phyloP scores from a whole-genome alignment of 30 jellyfish, hydroid and myxozoan species.

The Aurelia sp. region DNA sequence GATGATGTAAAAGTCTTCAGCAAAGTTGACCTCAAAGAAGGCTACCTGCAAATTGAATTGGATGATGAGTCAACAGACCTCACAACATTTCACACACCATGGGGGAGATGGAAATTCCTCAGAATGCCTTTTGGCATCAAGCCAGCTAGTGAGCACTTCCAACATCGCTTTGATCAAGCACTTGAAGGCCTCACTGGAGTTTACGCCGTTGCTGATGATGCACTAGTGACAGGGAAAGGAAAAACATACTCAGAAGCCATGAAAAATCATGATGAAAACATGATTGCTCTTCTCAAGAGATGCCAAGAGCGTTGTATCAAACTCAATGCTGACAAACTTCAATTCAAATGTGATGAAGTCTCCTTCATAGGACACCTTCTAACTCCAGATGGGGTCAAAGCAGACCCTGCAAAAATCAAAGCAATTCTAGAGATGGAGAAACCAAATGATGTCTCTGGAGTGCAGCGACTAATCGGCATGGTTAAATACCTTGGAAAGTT shows the following conservation, averaged over 20 bases:
- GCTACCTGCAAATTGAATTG: too few species aligned
- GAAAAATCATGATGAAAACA: conserved; percentile 22
- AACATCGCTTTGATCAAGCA: background rate
- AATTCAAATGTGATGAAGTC: conserved; percentile 5
- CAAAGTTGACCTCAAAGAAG: too few species aligned
- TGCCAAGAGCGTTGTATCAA: conserved; percentile 11
- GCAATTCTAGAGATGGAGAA: too few species aligned
- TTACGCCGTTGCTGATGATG: conserved; percentile 46
- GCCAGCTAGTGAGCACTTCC: conserved; percentile 39
- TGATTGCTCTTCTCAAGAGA: conserved; percentile 24
- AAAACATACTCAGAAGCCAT: background rate
- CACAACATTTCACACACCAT: conserved; percentile 27
- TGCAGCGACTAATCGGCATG: too few species aligned
- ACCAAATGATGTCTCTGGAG: too few species aligned
- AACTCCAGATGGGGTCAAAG: conserved; percentile 20
- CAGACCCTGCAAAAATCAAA: conserved; percentile 7
- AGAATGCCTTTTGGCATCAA: conserved; percentile 15
- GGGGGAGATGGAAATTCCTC: conserved; percentile 19
- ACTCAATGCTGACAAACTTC: conserved; percentile 27
- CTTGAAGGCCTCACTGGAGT: background rate
- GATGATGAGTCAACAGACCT: too few species aligned
- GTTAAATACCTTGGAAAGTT: too few species aligned
- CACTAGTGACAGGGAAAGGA: background rate
- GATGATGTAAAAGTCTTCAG: too few species aligned
- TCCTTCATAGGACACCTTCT: conserved; percentile 35